A percentile compares a stretch with the other conserved stretches of the same genome.
Evolutionary conservation across 2,113 vertebrate genomes (phyloP).

Genomic region (Calypte anna): DNA sequence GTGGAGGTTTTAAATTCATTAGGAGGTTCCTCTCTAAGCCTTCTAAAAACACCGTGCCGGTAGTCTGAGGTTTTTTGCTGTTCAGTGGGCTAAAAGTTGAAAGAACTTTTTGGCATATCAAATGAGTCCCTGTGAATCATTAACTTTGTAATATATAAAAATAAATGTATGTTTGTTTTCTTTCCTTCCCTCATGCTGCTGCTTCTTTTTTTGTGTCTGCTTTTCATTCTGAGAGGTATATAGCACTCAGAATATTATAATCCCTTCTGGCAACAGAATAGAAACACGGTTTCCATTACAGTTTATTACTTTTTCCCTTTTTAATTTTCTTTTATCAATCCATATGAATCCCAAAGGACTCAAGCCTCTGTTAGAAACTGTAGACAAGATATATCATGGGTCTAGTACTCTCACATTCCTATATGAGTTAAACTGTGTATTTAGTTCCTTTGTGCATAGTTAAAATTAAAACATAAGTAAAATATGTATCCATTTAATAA

Average conservation of each 20-base stretch:
- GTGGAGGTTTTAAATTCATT: neutral
- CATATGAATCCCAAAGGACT: neutral
- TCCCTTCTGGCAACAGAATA: conserved; percentile 42
- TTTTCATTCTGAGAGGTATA: conserved; percentile 31
- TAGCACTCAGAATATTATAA: conserved; percentile 34
- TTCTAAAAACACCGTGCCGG: neutral
- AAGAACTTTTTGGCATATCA: neutral
- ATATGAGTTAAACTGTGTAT: neutral
- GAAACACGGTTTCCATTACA: conserved; percentile 54
- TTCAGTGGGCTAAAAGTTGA: neutral
- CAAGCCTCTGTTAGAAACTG: conserved; percentile 4
- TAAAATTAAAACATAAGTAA: conserved; percentile 35
- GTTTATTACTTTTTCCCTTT: conserved; percentile 52
- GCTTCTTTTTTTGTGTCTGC: neutral
- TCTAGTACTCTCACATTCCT: conserved; percentile 14
- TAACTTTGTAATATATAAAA: neutral
- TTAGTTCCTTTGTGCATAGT: neutral
- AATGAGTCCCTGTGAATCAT: neutral
- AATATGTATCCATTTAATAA: neutral
- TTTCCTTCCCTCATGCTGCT: neutral
- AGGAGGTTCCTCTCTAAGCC: neutral
- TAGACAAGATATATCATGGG: neutral
- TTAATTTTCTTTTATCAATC: conserved; percentile 31
- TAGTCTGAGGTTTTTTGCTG: neutral
- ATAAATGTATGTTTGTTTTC: neutral